Evolutionary conservation across 2,113 vertebrate species (phyloP).

Genomic region (Rhabdornis inornatus): DNA sequence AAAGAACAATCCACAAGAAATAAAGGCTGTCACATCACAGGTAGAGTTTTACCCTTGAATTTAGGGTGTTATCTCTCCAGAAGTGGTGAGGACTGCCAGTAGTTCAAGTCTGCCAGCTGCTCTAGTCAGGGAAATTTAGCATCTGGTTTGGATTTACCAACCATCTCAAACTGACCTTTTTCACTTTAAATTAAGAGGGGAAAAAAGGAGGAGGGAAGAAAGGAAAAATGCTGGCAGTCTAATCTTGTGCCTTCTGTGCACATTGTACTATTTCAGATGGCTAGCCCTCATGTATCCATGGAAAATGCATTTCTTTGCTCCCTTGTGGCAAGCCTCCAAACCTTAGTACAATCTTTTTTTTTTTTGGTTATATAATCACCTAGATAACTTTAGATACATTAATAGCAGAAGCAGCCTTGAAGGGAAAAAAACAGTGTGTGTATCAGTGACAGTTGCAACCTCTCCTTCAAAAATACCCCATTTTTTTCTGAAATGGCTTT

Average conservation of each 20-base stretch:
- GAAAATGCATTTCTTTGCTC: not conserved
- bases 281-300: not conserved
- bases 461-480: not conserved
- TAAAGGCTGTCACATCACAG: not conserved
- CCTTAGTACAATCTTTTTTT: not conserved
- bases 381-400: not conserved
- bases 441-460: not conserved
- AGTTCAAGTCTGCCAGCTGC: not conserved
- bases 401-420: not conserved
- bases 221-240: not conserved
- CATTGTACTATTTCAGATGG: not conserved
- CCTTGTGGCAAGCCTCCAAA: not conserved
- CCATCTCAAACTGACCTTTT: not conserved
- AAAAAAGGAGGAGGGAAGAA: not conserved
- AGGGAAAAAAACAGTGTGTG: not conserved
- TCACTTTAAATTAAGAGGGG: not conserved
- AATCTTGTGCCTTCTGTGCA: not conserved
- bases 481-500: not conserved
- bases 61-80: not conserved
- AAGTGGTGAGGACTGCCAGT: not conserved
- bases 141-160: not conserved
- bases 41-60: not conserved
- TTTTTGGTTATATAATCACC: not conserved
- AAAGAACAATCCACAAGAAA: not conserved
- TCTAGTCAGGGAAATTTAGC: not conserved